Evolutionary conservation across 1,140 invertebrate genomes (phyloP).

Genomic region (Platorchestia sp.): DNA sequence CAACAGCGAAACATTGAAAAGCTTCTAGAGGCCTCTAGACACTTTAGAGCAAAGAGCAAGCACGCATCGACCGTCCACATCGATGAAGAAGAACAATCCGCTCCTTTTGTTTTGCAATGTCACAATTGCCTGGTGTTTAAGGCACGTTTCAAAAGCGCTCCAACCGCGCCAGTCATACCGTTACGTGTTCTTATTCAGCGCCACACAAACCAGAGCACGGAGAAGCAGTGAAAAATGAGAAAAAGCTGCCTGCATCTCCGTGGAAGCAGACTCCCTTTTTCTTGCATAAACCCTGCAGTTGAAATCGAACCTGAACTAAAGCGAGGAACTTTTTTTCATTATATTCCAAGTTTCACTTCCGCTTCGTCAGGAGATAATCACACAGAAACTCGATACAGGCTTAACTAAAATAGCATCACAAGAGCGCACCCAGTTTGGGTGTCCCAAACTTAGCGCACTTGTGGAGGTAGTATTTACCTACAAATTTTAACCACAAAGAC

Average conservation of each 20-base stretch:
- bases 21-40: background rate
- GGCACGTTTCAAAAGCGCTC: background rate
- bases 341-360: too few species aligned
- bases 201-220: background rate
- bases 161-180: background rate
- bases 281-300: background rate
- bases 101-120: conserved; percentile 12
- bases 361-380: too few species aligned
- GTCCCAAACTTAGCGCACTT: too few species aligned
- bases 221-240: background rate
- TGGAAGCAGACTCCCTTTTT: background rate
- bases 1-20: background rate
- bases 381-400: too few species aligned
- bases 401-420: too few species aligned
- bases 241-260: background rate
- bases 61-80: background rate
- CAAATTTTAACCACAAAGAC: too few species aligned
- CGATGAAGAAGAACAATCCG: conserved; percentile 32
- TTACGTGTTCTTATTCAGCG: conserved; percentile 22
- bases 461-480: too few species aligned
- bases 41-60: background rate
- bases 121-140: background rate
- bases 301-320: background rate
- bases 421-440: too few species aligned
- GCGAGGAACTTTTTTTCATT: too few species aligned